Conservation (phyloP, 2,113 vertebrate genomes). For the Bubalus kerabau region DNA sequence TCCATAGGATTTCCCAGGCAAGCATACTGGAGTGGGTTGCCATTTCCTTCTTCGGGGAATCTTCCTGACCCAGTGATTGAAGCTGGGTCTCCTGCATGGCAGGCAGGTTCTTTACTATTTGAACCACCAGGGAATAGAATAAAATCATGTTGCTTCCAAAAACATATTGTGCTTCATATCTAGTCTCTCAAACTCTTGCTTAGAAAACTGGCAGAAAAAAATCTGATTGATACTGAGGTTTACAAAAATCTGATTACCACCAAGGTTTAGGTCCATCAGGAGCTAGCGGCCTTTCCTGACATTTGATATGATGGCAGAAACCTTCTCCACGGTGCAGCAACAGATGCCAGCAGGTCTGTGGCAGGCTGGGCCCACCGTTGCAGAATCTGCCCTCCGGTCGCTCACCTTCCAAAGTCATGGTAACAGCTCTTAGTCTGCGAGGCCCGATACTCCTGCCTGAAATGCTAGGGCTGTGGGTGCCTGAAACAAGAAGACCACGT, state of each 20-base stretch:
- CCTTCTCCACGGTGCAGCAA: accelerated
- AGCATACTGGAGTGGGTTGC: not conserved
- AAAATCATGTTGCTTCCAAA: not conserved
- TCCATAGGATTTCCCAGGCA: not conserved
- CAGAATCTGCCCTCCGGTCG: not conserved
- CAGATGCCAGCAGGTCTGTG: not conserved
- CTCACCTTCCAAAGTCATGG: not conserved
- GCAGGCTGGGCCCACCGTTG: accelerated
- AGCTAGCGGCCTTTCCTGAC: accelerated
- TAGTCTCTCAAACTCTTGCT: not conserved
- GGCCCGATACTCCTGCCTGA: accelerated
- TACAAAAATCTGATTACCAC: not conserved
- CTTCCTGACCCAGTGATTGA: not conserved
- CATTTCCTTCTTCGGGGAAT: not conserved
- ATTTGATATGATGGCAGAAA: accelerated
- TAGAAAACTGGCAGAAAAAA: not conserved
- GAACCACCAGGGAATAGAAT: not conserved
- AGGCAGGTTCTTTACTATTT: not conserved
- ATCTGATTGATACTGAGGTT: not conserved
- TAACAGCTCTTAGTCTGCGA: accelerated
- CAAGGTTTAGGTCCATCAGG: accelerated
- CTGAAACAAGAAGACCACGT: accelerated
- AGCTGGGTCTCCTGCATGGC: not conserved
- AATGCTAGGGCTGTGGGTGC: accelerated
- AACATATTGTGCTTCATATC: not conserved